A percentile compares a stretch with the other conserved stretches of the same genome.
These are phyloP conservation scores for Bombus superbus DNA, from an alignment of 1,140 invertebrate genomes.

Conservation along the genomic window DNA sequence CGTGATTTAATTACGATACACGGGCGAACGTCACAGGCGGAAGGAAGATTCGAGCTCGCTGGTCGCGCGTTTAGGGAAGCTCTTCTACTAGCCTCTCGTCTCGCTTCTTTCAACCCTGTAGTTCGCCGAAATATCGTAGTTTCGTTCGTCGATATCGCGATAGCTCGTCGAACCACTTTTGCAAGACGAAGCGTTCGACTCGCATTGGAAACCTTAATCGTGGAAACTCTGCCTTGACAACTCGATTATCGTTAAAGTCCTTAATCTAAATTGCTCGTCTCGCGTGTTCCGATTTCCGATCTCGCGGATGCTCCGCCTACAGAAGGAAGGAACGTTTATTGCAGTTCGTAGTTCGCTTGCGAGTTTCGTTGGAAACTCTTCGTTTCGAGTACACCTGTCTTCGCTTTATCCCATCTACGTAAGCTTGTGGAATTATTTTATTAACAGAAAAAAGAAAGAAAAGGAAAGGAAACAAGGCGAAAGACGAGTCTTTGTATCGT, in stretches of 20 bases:
- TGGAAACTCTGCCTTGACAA: background rate
- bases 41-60: background rate
- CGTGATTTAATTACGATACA: background rate
- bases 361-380: background rate
- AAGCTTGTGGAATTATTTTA: too few relatives aligned
- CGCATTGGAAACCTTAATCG: background rate
- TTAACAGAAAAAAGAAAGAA: too few relatives aligned
- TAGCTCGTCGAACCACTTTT: background rate
- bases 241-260: background rate
- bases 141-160: background rate
- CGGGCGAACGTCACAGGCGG: background rate
- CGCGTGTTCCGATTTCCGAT: background rate
- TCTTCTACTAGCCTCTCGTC: background rate
- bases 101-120: background rate
- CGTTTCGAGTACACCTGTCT: too few relatives aligned
- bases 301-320: background rate
- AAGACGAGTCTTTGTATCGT: too few relatives aligned
- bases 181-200: background rate
- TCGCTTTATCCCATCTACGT: too few relatives aligned
- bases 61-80: background rate
- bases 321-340: background rate
- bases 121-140: background rate
- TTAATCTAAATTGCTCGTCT: slow-evolving; percentile 15
- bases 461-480: too few relatives aligned
- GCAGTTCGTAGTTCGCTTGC: background rate